phyloP scores from a whole-genome alignment of 2,113 vertebrate species.

The Pipa parva region DNA sequence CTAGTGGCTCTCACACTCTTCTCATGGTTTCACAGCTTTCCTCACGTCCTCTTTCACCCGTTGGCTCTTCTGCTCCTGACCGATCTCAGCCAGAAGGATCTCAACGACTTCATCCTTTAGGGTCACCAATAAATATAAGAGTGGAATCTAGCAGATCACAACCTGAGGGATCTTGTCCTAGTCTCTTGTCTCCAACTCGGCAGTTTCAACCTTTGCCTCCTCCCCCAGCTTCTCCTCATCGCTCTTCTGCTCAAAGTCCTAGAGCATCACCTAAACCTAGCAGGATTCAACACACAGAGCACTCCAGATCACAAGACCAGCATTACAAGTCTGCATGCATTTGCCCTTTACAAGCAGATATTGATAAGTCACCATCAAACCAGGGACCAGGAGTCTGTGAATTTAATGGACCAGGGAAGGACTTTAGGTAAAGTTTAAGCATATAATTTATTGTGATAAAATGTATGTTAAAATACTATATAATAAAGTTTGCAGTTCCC shows the following conservation, averaged over 20 bases:
- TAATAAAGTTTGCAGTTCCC: too few species aligned
- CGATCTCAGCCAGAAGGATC: constrained; percentile 34
- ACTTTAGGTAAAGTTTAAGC: constrained; percentile 25
- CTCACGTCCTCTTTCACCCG: constrained; percentile 48
- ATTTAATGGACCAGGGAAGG: constrained; percentile 4
- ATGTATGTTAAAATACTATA: too few species aligned
- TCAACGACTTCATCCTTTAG: constrained; percentile 4
- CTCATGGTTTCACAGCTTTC: background rate
- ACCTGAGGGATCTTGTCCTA: constrained; percentile 39
- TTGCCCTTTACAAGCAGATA: constrained; percentile 39
- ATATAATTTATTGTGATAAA: too few species aligned
- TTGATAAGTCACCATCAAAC: constrained; percentile 4
- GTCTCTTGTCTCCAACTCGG: constrained; percentile 33
- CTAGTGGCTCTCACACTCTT: constrained; percentile 21
- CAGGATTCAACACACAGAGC: background rate
- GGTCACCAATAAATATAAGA: constrained; percentile 9
- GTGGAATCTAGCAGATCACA: constrained; percentile 40
- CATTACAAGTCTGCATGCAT: constrained; percentile 49
- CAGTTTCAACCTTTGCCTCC: constrained; percentile 19
- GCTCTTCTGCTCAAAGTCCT: background rate
- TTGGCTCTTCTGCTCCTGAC: constrained; percentile 35
- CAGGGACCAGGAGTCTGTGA: background rate
- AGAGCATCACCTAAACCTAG: constrained; percentile 17
- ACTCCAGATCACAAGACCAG: constrained; percentile 31
- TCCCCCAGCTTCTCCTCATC: constrained; percentile 13